Conservation (phyloP, 2,888 invertebrate genomes). For the Diadegma fenestrale region DNA sequence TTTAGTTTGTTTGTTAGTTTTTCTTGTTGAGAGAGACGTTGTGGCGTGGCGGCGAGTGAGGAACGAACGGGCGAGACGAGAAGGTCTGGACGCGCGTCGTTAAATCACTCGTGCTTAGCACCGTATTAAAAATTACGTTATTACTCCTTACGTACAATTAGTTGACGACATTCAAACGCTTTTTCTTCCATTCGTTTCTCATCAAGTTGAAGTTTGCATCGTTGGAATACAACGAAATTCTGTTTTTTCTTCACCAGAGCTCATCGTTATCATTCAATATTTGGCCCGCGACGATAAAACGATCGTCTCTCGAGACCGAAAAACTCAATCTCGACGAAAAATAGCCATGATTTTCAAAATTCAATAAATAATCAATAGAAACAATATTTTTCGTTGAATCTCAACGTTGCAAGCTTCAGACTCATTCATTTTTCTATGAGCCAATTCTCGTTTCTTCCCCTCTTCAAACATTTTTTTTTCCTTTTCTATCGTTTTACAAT, state of each 20-base stretch:
- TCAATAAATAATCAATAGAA: no score
- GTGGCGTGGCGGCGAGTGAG: conserved; percentile 57
- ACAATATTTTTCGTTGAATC: no score
- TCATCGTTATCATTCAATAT: no score
- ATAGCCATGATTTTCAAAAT: no score
- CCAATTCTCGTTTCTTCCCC: conserved; percentile 22
- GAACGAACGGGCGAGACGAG: conserved; percentile 47
- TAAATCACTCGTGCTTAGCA: conserved; percentile 66
- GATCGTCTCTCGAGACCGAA: no score
- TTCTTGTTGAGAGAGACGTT: conserved; percentile 26
- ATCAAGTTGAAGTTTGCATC: no score
- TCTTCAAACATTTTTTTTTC: conserved; percentile 6
- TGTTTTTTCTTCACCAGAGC: no score
- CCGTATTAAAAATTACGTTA: conserved; percentile 69
- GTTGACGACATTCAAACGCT: conserved; percentile 68
- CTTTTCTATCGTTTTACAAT: conserved; percentile 23
- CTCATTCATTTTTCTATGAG: no score
- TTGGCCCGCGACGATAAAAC: no score
- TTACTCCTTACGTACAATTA: conserved; percentile 68
- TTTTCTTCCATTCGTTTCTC: conserved; percentile 40
- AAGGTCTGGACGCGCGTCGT: conserved; percentile 36
- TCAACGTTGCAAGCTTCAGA: no score
- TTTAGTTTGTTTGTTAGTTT: conserved; percentile 34
- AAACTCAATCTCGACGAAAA: no score
- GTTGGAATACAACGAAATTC: no score